Evolutionary conservation across 2,113 vertebrate genomes (phyloP).

Genomic region (Sander lucioperca): DNA sequence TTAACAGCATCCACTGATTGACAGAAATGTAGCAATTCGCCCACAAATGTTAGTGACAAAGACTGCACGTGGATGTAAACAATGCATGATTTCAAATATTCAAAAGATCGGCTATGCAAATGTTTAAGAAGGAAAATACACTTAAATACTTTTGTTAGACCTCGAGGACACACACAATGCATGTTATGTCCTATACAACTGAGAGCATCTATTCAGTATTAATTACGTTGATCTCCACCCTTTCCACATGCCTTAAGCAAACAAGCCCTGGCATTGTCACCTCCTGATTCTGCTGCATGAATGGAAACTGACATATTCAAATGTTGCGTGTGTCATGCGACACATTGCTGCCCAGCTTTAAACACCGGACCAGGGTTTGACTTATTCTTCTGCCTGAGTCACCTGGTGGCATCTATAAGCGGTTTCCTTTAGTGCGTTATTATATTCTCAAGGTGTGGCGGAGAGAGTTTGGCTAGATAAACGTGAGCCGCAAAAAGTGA

Average conservation of each 20-base stretch:
- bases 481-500: not conserved
- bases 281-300: conserved; percentile 12
- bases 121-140: not conserved
- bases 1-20: not conserved
- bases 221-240: conserved; percentile 6
- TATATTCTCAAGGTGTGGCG: conserved; percentile 58
- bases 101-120: not conserved
- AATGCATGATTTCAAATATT: not conserved
- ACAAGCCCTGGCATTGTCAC: conserved; percentile 49
- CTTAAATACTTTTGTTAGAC: not conserved
- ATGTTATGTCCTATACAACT: too few relatives aligned
- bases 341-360: not conserved
- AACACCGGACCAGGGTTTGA: conserved; percentile 26
- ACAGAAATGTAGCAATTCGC: not conserved
- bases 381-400: conserved; percentile 41
- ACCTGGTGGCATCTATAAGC: conserved; percentile 27
- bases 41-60: not conserved
- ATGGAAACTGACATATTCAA: conserved; percentile 15
- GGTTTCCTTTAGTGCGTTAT: conserved; percentile 10
- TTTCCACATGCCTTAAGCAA: conserved; percentile 28
- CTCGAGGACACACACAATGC: not conserved
- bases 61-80: not conserved
- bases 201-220: too few relatives aligned
- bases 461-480: not conserved
- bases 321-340: conserved; percentile 6